Evolutionary conservation across 2,888 invertebrate genomes (phyloP), one percentile per base, ranked within the genome.

Genomic region (Baccha elongata): DNA sequence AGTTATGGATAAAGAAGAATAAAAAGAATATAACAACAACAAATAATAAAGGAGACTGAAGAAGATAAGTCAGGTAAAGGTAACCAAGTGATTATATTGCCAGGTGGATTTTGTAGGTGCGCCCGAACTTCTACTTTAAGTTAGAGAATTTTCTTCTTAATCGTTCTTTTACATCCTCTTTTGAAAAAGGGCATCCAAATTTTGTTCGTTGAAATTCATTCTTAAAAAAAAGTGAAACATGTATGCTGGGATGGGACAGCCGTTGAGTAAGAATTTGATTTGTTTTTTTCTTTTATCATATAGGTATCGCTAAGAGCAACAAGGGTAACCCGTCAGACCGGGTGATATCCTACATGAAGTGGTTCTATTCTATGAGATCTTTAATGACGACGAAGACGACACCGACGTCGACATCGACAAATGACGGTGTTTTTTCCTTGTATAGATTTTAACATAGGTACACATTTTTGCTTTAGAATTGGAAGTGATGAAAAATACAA

Each of bases 81-180:
- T 69, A 74, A 69, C 74, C 68, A 80, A 74, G 74, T 80, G 79
- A 80, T 80, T 73, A 80, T 74, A 69, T 48, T 37, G 62, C 80
- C 80, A 80, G 80, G 80, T 80, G 80, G 75, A 80, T 75, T 80
- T 75, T 75, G 64, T 69, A 80, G 80, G 80, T 80, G 80, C 80
- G 80, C 75, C 44, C 80, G 58, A 68, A 72, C 46, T 76, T 50
- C 52, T 67, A 60, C 68, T 32, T 60, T 60, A 35, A 35, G 42
- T 60, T 35, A 10, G 44, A 75, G 44, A n/a, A 68, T 68, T 69
- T 69, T 75, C 58, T 74, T 60, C 35, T 19, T 26, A 46, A 48
- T 71, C 40, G 37, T 29, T 48, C 44, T 35, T 42, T 50, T 29
- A 10, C 5, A 35, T 50, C 32, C 13, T 42, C 50, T 13, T 37